phyloP scores from a whole-genome alignment of 2,113 vertebrate genomes.

The Himantopus leucocephalus region DNA sequence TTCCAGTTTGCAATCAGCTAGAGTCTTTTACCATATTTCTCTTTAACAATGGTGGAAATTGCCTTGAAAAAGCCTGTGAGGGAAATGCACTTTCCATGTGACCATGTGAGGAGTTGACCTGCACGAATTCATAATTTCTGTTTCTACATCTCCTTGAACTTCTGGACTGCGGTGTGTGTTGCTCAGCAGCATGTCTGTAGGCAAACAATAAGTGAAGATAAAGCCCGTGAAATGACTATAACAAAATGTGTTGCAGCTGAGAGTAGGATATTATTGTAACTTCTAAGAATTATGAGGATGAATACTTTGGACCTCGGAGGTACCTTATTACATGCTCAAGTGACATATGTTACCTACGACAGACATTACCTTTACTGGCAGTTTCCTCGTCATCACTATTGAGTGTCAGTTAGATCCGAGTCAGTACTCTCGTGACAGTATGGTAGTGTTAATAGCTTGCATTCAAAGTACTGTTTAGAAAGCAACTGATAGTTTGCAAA shows the following conservation, averaged over 20 bases:
- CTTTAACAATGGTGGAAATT: not conserved
- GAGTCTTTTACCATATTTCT: not conserved
- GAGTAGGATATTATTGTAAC: not conserved
- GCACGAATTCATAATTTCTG: not conserved
- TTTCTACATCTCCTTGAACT: not conserved
- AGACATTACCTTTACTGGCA: not conserved
- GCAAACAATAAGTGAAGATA: not conserved
- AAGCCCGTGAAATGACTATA: not conserved
- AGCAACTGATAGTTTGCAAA: not conserved
- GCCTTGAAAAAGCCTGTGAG: not conserved
- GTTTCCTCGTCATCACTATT: not conserved
- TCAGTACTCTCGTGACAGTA: not conserved
- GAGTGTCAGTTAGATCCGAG: not conserved
- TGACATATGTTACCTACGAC: not conserved
- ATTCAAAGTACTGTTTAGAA: not conserved
- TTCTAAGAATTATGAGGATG: not conserved
- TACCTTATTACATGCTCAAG: not conserved
- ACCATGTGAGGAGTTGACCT: not conserved
- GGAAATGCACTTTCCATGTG: not conserved
- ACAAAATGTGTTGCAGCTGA: not conserved
- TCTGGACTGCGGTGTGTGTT: not conserved
- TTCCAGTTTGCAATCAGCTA: accelerated
- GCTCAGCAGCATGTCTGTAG: not conserved
- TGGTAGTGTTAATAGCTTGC: not conserved
- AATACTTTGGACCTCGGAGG: not conserved